Evolutionary conservation across 2,888 invertebrate species (phyloP).

Genomic region (Tiliacea citrago): DNA sequence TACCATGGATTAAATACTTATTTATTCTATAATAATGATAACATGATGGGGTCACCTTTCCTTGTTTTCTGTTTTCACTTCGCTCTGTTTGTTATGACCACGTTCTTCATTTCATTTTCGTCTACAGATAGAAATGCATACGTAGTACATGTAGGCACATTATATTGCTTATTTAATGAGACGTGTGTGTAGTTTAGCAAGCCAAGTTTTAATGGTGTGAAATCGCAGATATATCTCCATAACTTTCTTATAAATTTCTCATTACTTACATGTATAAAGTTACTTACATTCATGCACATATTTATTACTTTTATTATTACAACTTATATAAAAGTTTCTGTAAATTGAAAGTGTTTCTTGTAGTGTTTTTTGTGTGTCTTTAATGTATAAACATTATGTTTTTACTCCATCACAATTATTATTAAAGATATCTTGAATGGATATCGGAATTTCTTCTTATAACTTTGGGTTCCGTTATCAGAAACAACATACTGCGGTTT

Average conservation of each 20-base stretch:
- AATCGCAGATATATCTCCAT: constrained; percentile 13
- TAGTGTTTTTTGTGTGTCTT: no score
- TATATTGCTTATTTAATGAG: background rate
- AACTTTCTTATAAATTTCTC: constrained; percentile 23
- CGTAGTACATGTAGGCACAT: background rate
- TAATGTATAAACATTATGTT: constrained; percentile 19
- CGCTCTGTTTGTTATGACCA: background rate
- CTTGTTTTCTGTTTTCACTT: background rate
- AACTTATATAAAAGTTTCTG: background rate
- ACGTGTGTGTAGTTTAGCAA: background rate
- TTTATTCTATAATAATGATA: background rate
- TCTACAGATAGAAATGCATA: background rate
- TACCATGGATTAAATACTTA: no score
- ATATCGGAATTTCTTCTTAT: constrained; percentile 33
- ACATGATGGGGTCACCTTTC: background rate
- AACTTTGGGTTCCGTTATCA: constrained; percentile 43
- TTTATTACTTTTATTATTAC: constrained; percentile 25
- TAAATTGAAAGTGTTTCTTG: constrained; percentile 21
- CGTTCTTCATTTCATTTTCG: background rate
- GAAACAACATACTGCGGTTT: constrained; percentile 23
- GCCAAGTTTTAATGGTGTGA: constrained; percentile 17
- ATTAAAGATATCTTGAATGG: constrained; percentile 20
- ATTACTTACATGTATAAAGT: constrained; percentile 2
- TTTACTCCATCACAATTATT: constrained; percentile 18
- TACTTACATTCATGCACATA: background rate